Evolutionary conservation across 2,888 invertebrate genomes (phyloP).

Genomic region (Prenolepis imparis): DNA sequence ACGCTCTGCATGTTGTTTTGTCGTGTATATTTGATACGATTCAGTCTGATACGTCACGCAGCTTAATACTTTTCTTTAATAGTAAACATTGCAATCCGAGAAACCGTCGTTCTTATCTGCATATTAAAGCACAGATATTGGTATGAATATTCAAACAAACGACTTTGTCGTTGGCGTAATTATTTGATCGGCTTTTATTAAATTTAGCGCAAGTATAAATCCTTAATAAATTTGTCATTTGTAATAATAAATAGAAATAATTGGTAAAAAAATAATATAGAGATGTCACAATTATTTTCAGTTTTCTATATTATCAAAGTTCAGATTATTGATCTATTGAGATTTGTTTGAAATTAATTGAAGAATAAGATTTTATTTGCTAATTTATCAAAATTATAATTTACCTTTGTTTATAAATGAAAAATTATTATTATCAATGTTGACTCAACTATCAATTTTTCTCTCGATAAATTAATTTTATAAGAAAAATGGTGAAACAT

Average conservation of each 20-base stretch:
- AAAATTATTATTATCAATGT: constrained; percentile 8
- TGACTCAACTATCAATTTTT: background rate
- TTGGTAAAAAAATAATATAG: background rate
- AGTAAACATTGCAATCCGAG: background rate
- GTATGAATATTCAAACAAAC: constrained; percentile 21
- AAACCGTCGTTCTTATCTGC: background rate
- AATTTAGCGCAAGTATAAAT: background rate
- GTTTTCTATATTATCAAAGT: background rate
- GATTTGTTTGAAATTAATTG: background rate
- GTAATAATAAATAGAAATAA: background rate
- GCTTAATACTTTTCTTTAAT: constrained; percentile 34
- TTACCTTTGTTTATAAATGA: constrained; percentile 6
- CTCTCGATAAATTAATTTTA: background rate
- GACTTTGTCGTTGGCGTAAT: background rate
- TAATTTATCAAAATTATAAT: background rate
- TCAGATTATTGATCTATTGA: background rate
- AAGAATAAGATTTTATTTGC: background rate
- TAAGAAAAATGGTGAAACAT: background rate
- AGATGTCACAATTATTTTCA: background rate
- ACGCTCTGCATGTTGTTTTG: constrained; percentile 2
- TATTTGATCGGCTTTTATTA: constrained; percentile 21
- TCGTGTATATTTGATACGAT: background rate
- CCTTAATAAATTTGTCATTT: background rate
- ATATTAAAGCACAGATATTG: constrained; percentile 9
- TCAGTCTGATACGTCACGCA: background rate